These are phyloP conservation scores for Porites divaricata DNA, from an alignment of 92 coral and sea anemone species.

Conservation along the genomic window DNA sequence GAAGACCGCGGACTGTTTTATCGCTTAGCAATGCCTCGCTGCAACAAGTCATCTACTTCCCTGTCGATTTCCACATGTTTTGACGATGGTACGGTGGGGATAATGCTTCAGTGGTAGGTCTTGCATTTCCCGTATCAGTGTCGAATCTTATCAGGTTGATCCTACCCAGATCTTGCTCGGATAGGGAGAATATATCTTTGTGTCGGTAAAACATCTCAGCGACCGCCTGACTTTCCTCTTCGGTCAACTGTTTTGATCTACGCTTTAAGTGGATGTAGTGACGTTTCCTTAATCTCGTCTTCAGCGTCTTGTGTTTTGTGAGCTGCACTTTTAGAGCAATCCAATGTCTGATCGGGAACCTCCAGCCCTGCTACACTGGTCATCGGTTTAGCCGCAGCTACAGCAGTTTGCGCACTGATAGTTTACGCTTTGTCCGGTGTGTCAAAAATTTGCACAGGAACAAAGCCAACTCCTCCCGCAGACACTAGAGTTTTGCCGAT, in stretches of 20 bases:
- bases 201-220: slow-evolving; percentile 18
- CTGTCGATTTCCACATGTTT: slow-evolving; percentile 39
- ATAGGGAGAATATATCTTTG: slow-evolving; percentile 35
- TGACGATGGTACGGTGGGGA: slow-evolving; percentile 31
- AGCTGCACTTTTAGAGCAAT: background rate
- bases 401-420: slow-evolving; percentile 28
- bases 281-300: background rate
- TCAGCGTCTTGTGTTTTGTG: background rate
- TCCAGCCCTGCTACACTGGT: slow-evolving; percentile 11
- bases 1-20: slow-evolving; percentile 30
- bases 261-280: slow-evolving; percentile 46
- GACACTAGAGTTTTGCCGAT: slow-evolving; percentile 29
- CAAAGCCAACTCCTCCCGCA: background rate
- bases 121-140: slow-evolving; percentile 25
- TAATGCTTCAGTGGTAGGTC: slow-evolving; percentile 17
- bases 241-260: slow-evolving; percentile 41
- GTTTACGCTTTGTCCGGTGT: slow-evolving; percentile 26
- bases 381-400: slow-evolving; percentile 11
- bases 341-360: slow-evolving; percentile 1
- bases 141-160: slow-evolving; percentile 23
- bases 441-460: slow-evolving; percentile 23
- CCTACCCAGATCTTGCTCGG: slow-evolving; percentile 51
- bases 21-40: slow-evolving; percentile 9
- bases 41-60: slow-evolving; percentile 4
- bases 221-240: slow-evolving; percentile 31